Conservation (phyloP, 2,113 vertebrate genomes). For the Sphyrna mokarran region DNA sequence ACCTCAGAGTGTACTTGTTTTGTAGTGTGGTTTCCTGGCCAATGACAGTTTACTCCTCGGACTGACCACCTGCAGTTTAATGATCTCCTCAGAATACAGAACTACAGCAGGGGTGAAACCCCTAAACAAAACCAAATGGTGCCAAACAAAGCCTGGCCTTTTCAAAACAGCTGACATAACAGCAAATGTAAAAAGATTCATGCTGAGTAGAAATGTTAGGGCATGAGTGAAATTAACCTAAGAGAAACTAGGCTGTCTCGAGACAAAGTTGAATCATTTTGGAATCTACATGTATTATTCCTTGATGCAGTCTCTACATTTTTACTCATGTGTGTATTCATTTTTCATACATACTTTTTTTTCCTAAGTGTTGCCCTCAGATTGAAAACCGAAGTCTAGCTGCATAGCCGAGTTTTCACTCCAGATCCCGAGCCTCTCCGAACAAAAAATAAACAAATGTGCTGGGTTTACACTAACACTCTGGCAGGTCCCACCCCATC, state of each 20-base stretch:
- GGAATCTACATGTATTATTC: not conserved
- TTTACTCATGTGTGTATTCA: not conserved
- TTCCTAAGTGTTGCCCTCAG: no score
- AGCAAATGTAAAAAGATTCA: slow-evolving; percentile 5
- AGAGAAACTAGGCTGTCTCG: no score
- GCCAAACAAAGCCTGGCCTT: not conserved
- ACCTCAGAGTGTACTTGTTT: not conserved
- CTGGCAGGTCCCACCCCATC: no score
- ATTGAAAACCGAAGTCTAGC: no score
- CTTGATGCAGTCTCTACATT: not conserved
- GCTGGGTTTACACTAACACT: no score
- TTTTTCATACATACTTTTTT: not conserved
- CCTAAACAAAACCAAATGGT: not conserved
- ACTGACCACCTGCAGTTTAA: not conserved
- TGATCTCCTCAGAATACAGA: not conserved
- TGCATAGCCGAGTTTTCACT: no score
- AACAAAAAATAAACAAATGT: no score
- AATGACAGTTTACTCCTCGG: not conserved
- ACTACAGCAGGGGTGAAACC: not conserved
- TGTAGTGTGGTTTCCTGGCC: not conserved
- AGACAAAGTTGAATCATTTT: slow-evolving; percentile 5
- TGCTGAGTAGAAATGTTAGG: not conserved
- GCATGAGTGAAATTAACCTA: not conserved
- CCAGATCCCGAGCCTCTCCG: no score
- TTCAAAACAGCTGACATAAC: no score